A percentile compares a stretch with the other conserved stretches of the same genome.
Evolutionary conservation across 2,888 invertebrate species (phyloP).

Genomic region (Dryadula phaetusa): DNA sequence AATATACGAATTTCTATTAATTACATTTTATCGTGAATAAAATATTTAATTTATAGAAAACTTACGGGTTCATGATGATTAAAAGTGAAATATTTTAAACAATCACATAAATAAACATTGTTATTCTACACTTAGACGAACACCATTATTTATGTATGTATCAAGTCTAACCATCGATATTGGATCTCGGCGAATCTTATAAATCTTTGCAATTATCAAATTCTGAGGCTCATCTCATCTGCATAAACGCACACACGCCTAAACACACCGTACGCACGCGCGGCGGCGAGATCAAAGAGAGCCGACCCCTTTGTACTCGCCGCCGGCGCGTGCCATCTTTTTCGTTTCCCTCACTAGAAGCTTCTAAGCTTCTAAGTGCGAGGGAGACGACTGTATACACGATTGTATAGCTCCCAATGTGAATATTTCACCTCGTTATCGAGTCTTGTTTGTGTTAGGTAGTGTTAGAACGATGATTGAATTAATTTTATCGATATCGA

Average conservation of each 20-base stretch:
- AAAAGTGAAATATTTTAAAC: not conserved
- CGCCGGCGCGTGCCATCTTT: constrained; percentile 80
- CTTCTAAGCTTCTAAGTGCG: constrained; percentile 61
- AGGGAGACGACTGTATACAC: constrained; percentile 66
- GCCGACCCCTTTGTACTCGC: constrained; percentile 81
- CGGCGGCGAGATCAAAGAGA: constrained; percentile 81
- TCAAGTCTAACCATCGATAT: constrained; percentile 48
- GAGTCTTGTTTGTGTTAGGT: constrained; percentile 83
- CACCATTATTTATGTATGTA: constrained; percentile 41
- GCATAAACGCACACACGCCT: constrained; percentile 73
- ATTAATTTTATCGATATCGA: constrained; percentile 66
- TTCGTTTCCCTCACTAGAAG: constrained; percentile 66
- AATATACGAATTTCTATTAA: too few relatives aligned
- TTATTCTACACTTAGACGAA: not conserved
- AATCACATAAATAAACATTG: not conserved
- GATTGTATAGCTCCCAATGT: constrained; percentile 81
- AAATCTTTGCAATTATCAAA: constrained; percentile 84
- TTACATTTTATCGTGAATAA: too few relatives aligned
- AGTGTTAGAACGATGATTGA: constrained; percentile 63
- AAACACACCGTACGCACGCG: constrained; percentile 73
- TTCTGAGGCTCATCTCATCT: constrained; percentile 78
- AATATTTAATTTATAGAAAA: too few relatives aligned
- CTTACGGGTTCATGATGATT: too few relatives aligned
- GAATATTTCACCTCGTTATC: constrained; percentile 85
- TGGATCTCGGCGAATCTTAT: constrained; percentile 59